Conservation (phyloP, 1,140 invertebrate genomes). For the Coelopa frigida region DNA sequence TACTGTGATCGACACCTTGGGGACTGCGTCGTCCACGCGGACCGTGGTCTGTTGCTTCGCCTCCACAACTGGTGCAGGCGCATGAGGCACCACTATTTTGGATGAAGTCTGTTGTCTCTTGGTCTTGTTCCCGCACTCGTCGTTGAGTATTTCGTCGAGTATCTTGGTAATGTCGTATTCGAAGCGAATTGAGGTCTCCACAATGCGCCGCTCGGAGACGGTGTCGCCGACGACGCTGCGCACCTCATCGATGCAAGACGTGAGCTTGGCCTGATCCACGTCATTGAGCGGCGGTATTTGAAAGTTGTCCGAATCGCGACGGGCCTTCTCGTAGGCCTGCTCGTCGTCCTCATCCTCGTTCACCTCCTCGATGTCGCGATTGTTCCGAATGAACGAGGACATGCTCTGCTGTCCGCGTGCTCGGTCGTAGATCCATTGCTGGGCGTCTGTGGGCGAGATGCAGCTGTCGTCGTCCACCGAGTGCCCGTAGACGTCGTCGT, state of each 20-base stretch:
- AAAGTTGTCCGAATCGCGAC: conserved; percentile 40
- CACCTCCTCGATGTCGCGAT: conserved; percentile 69
- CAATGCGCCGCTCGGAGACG: conserved; percentile 60
- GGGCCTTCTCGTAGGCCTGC: conserved; percentile 24
- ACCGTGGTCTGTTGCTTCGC: conserved; percentile 8
- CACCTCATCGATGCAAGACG: conserved; percentile 77
- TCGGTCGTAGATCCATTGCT: conserved; percentile 81
- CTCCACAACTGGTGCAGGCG: not conserved
- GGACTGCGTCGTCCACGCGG: not conserved
- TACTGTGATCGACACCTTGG: not conserved
- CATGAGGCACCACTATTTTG: conserved; percentile 6
- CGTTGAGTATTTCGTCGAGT: conserved; percentile 63
- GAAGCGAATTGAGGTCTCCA: conserved; percentile 56
- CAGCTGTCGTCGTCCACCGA: conserved; percentile 86
- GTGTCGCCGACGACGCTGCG: conserved; percentile 72
- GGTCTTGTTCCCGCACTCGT: conserved; percentile 26
- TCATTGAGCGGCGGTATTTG: conserved; percentile 54
- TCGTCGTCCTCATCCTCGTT: conserved; percentile 49
- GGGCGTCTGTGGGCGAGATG: conserved; percentile 78
- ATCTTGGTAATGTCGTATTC: conserved; percentile 66
- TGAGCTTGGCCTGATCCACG: conserved; percentile 62
- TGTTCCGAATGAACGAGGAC: conserved; percentile 59
- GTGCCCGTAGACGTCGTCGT: conserved; percentile 87
- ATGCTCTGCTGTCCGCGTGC: conserved; percentile 59
- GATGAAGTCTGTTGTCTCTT: conserved; percentile 12